Evolutionary conservation across 2,888 invertebrate genomes (phyloP).

Genomic region (Metacarcinus magister): DNA sequence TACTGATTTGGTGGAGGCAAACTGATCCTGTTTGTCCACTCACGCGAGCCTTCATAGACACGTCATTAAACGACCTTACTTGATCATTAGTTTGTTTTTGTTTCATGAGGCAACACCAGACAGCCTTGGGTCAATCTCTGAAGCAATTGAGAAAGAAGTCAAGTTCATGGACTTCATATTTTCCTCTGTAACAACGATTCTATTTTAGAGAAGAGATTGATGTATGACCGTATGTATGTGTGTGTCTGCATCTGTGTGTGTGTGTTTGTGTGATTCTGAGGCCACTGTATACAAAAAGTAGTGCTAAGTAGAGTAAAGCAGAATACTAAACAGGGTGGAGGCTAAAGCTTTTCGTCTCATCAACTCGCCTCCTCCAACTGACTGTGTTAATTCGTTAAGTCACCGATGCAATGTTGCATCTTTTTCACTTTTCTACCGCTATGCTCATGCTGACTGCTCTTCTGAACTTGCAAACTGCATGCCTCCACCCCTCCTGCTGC

Average conservation of each 20-base stretch:
- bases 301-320: too few relatives aligned
- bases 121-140: neutral
- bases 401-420: too few relatives aligned
- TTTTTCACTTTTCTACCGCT: too few relatives aligned
- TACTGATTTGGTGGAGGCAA: neutral
- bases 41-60: neutral
- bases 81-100: neutral
- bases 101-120: neutral
- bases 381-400: too few relatives aligned
- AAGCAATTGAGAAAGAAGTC: neutral
- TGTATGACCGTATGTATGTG: neutral
- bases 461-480: too few relatives aligned
- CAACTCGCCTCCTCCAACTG: too few relatives aligned
- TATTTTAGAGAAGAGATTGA: neutral
- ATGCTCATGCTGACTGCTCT: too few relatives aligned
- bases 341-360: too few relatives aligned
- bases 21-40: neutral
- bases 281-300: too few relatives aligned
- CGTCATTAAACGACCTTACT: slow-evolving; percentile 1
- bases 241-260: neutral
- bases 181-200: neutral
- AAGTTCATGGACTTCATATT: neutral
- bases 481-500: too few relatives aligned
- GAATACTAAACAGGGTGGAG: too few relatives aligned
- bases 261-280: neutral